phyloP scores from a whole-genome alignment of 2,888 invertebrate species.

The Philereme vetulata region DNA sequence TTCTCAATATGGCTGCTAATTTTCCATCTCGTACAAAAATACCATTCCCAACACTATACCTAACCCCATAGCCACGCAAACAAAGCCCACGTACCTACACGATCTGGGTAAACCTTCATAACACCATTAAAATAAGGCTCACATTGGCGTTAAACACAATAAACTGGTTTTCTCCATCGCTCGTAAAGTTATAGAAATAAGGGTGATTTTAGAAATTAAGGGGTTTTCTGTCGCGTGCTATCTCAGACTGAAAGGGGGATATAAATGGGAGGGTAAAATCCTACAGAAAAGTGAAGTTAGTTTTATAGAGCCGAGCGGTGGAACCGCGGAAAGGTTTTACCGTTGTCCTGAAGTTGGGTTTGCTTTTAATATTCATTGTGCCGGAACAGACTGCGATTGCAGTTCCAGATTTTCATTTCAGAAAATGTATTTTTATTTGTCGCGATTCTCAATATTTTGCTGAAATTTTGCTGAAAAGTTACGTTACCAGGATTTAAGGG shows the following conservation, averaged over 20 bases:
- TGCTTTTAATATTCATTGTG: constrained; percentile 21
- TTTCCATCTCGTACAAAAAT: constrained; percentile 8
- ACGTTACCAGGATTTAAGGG: not conserved
- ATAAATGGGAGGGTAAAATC: constrained; percentile 33
- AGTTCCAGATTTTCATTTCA: constrained; percentile 4
- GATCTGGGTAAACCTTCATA: constrained; percentile 13
- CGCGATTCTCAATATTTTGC: not conserved
- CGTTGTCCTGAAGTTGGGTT: constrained; percentile 22
- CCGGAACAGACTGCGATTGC: constrained; percentile 23
- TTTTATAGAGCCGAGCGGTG: constrained; percentile 24
- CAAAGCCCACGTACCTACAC: constrained; percentile 15
- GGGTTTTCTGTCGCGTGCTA: constrained; percentile 39
- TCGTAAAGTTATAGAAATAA: constrained; percentile 24
- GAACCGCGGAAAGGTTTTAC: constrained; percentile 26
- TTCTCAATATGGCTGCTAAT: constrained; percentile 4
- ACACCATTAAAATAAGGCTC: constrained; percentile 8
- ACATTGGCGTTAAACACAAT: constrained; percentile 17
- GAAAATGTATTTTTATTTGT: constrained; percentile 4
- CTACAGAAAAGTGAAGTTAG: constrained; percentile 32
- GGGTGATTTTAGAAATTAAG: constrained; percentile 19
- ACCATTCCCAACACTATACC: constrained; percentile 10
- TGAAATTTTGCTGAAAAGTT: not conserved
- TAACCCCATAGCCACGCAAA: constrained; percentile 17
- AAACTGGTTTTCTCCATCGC: constrained; percentile 7
- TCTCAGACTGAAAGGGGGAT: constrained; percentile 32